Evolutionary conservation across 2,113 vertebrate species (phyloP).

Genomic region (Lamprotornis superbus): DNA sequence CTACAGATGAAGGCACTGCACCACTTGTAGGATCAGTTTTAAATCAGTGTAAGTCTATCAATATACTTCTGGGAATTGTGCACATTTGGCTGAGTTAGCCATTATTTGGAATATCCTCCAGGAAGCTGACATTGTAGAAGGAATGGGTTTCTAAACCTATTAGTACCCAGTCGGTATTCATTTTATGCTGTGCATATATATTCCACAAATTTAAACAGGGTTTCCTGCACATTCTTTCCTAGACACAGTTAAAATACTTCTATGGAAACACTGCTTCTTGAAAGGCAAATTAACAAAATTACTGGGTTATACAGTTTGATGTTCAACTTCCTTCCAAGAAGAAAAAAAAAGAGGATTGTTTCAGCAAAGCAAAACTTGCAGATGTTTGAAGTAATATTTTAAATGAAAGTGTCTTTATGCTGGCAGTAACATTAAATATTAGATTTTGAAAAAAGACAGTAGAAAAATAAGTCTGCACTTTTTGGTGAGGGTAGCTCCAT

Average conservation of each 20-base stretch:
- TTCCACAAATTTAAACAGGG: not conserved
- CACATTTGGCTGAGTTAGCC: not conserved
- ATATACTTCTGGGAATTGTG: not conserved
- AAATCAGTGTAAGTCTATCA: not conserved
- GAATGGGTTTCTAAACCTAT: not conserved
- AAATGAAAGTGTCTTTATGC: not conserved
- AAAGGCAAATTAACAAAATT: not conserved
- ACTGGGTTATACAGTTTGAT: not conserved
- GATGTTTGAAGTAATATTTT: not conserved
- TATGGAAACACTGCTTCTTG: not conserved
- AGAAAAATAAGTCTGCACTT: not conserved
- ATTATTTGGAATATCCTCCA: not conserved
- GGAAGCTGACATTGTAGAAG: not conserved
- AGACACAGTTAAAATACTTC: not conserved
- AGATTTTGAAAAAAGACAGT: not conserved
- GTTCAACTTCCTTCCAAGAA: not conserved
- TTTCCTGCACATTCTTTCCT: not conserved
- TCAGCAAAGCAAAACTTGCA: not conserved
- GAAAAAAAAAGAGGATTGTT: not conserved
- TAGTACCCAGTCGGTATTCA: not conserved
- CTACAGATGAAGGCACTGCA: not conserved
- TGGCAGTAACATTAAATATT: not conserved
- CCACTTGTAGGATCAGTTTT: not conserved
- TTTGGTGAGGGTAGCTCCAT: not conserved
- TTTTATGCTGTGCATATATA: not conserved